Conservation (phyloP, 2,888 invertebrate species). For the Hoplodrina blanda region DNA sequence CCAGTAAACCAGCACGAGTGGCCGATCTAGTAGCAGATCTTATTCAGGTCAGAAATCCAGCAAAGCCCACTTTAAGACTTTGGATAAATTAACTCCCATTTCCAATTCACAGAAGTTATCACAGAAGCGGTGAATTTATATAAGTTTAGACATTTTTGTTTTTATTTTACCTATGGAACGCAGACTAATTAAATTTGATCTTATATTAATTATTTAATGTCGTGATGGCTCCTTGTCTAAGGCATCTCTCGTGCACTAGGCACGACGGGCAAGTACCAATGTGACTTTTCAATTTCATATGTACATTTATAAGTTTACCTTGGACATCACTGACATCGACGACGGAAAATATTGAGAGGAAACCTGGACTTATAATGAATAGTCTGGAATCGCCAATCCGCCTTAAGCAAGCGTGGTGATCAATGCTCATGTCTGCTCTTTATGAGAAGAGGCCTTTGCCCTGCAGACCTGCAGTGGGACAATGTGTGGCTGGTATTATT, state of each 20-base stretch:
- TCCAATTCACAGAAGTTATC: too few species aligned
- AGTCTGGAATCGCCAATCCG: not conserved
- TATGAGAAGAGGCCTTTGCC: not conserved
- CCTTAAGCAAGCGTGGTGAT: not conserved
- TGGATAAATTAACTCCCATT: too few species aligned
- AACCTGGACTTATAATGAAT: not conserved
- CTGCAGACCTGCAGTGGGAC: not conserved
- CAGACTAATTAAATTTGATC: too few species aligned
- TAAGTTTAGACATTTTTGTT: too few species aligned
- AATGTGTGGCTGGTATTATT: not conserved
- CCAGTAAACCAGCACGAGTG: slow-evolving; percentile 3
- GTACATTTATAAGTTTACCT: too few species aligned
- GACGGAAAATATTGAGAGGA: not conserved
- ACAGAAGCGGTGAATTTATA: too few species aligned
- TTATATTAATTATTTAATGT: too few species aligned
- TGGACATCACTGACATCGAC: not conserved
- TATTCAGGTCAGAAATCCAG: not conserved
- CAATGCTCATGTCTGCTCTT: not conserved
- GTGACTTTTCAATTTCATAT: not conserved
- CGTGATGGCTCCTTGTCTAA: too few species aligned
- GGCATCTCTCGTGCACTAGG: too few species aligned
- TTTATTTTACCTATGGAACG: too few species aligned
- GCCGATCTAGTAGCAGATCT: not conserved
- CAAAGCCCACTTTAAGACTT: too few species aligned
- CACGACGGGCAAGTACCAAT: not conserved